A percentile compares a stretch with the other conserved stretches of the same genome.
Conservation (phyloP, 2,888 invertebrate species). For the Drosophila emarginata region DNA sequence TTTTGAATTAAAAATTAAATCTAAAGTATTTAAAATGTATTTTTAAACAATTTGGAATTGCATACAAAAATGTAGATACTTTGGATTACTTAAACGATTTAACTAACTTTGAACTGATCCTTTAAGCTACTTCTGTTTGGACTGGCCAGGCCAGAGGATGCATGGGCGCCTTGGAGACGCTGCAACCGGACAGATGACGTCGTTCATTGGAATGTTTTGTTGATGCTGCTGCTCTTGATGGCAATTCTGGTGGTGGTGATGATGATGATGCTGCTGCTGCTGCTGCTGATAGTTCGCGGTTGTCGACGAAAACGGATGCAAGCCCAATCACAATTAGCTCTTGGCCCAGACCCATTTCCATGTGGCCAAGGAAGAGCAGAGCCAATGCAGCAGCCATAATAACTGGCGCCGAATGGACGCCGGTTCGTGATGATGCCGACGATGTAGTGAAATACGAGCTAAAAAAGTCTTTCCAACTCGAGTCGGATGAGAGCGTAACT, state of each 20-base stretch:
- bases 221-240: constrained; percentile 19
- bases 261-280: constrained; percentile 29
- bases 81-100: constrained; percentile 53
- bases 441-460: constrained; percentile 77
- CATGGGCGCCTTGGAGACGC: constrained; percentile 50
- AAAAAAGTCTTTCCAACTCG: constrained; percentile 78
- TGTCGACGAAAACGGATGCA: constrained; percentile 21
- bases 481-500: constrained; percentile 81
- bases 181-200: constrained; percentile 42
- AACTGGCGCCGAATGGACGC: constrained; percentile 47
- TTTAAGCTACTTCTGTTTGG: constrained; percentile 40
- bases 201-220: constrained; percentile 28
- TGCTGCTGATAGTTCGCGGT: constrained; percentile 25
- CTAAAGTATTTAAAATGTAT: constrained; percentile 20
- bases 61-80: constrained; percentile 30
- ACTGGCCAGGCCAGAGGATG: constrained; percentile 47
- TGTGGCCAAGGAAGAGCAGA: constrained; percentile 18
- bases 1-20: constrained; percentile 15
- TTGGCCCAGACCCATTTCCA: constrained; percentile 22
- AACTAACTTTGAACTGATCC: constrained; percentile 61
- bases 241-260: constrained; percentile 6
- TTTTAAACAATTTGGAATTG: constrained; percentile 19
- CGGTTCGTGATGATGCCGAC: constrained; percentile 49
- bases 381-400: constrained; percentile 34
- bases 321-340: constrained; percentile 41